These are phyloP conservation scores for Poeciliopsis gracilis DNA, from an alignment of 2,797 vertebrate genomes.

Conservation along the genomic window DNA sequence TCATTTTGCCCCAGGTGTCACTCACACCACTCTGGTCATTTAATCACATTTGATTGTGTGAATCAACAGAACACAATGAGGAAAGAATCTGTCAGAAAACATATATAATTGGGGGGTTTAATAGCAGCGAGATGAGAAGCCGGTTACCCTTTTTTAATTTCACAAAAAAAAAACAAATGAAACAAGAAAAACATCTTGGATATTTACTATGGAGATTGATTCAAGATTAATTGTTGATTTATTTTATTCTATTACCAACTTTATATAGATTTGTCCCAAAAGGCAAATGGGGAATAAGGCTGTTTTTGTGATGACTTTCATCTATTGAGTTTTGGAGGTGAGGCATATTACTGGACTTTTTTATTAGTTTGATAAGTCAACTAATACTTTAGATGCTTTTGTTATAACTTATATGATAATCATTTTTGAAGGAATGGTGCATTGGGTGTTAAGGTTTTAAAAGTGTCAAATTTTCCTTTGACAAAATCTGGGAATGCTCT, in stretches of 20 bases:
- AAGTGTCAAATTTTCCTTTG: neutral
- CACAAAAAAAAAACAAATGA: neutral
- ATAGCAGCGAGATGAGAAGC: slow-evolving; percentile 63
- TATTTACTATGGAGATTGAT: slow-evolving; percentile 12
- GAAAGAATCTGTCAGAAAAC: slow-evolving; percentile 77
- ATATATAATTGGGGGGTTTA: slow-evolving; percentile 77
- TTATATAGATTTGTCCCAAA: neutral
- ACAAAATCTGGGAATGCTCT: neutral
- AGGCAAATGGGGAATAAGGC: neutral
- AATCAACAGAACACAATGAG: slow-evolving; percentile 29
- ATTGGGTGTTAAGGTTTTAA: neutral
- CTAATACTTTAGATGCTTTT: neutral
- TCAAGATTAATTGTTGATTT: neutral
- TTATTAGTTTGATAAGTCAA: neutral
- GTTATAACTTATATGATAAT: neutral
- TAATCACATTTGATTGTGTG: slow-evolving; percentile 39
- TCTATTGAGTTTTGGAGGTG: neutral
- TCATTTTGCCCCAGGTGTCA: slow-evolving; percentile 44
- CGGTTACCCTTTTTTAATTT: slow-evolving; percentile 60
- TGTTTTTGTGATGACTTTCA: neutral
- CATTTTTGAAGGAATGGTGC: neutral
- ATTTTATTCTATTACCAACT: neutral
- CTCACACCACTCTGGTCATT: slow-evolving; percentile 51
- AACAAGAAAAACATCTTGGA: neutral
- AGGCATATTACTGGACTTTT: neutral